Base-by-base conservation (phyloP, 2,888 invertebrate species). In the Himalopsyche japonica region DNA sequence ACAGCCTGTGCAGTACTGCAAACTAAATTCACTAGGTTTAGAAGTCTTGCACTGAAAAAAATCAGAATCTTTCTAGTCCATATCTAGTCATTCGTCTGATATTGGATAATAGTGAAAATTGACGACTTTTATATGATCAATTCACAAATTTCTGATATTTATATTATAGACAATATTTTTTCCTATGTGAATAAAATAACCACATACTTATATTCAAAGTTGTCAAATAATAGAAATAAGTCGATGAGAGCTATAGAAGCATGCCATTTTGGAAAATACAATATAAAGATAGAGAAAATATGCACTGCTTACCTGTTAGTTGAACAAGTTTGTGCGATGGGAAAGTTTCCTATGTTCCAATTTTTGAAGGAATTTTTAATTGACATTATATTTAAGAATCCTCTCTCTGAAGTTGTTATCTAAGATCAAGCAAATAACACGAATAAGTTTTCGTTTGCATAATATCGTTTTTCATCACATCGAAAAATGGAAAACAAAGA, bases 1-100 rank as follows among this genome's bases (percentile, higher is more conserved):
- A 93, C 92, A 20, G 93, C 93, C 89, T 94, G 94, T n/a, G 94
- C 94, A 49, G 94, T 93, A 88, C 93, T 94, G 89, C 95, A 95
- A 86, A 94, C 92, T 85, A 94, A 89, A 88, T 93, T 94, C 12
- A 95, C 89, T 82, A 95, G 89, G 87, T 93, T 94, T 85, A 91
- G 86, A 64, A 91, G 89, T 87, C 90, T 91, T 47, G 89, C 88
- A 79, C 92, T 92, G 84, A 80, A 89, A 89, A 83, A 82, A 43
- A n/a, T 8, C 10, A 49, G 27, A 76, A 34, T 78, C 24, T n/a
- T n/a, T 20, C 3, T 32, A 1, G 37, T 78, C 3, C 32, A 77
- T 77, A 3, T 4, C 32, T 1, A 0, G 37, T 30, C 30, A 32
- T 77, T 30, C 12, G 10, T 37, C 10, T 37, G 7, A 3, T 37